Conservation (phyloP, 2,888 invertebrate species). For the Criorhina ranunculi region DNA sequence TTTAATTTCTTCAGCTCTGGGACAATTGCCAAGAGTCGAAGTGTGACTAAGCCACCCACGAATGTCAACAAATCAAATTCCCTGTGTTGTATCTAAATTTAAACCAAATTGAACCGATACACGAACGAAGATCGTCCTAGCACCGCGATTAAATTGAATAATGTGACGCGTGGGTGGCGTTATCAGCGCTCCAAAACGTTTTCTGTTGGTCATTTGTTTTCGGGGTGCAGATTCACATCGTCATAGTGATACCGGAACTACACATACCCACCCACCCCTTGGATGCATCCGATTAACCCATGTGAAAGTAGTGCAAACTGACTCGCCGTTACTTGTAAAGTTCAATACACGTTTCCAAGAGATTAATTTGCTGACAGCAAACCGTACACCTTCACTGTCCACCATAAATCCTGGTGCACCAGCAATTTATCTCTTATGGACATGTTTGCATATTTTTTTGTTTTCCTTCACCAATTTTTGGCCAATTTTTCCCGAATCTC, state of each 20-base stretch:
- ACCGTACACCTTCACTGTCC: slow-evolving; percentile 46
- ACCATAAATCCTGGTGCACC: slow-evolving; percentile 58
- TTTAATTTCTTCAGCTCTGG: slow-evolving; percentile 41
- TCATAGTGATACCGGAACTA: slow-evolving; percentile 66
- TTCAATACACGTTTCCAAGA: slow-evolving; percentile 62
- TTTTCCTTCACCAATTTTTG: slow-evolving; percentile 43
- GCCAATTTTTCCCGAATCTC: slow-evolving; percentile 45
- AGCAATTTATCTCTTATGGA: slow-evolving; percentile 69
- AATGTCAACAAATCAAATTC: slow-evolving; percentile 23
- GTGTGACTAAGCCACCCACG: slow-evolving; percentile 43
- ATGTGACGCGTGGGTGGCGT: slow-evolving; percentile 71
- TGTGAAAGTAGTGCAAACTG: slow-evolving; percentile 31
- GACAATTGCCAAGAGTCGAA: slow-evolving; percentile 7
- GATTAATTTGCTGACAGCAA: slow-evolving; percentile 75
- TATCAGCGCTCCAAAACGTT: slow-evolving; percentile 43
- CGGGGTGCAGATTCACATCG: slow-evolving; percentile 43
- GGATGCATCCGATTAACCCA: slow-evolving; percentile 36
- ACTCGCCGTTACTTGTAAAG: slow-evolving; percentile 30
- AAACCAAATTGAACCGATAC: slow-evolving; percentile 36
- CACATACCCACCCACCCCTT: not conserved
- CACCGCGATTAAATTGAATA: slow-evolving; percentile 70
- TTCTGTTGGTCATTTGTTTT: slow-evolving; percentile 62
- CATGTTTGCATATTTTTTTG: slow-evolving; percentile 43
- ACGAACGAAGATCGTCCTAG: slow-evolving; percentile 23
- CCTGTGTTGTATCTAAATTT: slow-evolving; percentile 12